phyloP scores from a whole-genome alignment of 2,888 invertebrate genomes.

The Cecidostiba fungosa region DNA sequence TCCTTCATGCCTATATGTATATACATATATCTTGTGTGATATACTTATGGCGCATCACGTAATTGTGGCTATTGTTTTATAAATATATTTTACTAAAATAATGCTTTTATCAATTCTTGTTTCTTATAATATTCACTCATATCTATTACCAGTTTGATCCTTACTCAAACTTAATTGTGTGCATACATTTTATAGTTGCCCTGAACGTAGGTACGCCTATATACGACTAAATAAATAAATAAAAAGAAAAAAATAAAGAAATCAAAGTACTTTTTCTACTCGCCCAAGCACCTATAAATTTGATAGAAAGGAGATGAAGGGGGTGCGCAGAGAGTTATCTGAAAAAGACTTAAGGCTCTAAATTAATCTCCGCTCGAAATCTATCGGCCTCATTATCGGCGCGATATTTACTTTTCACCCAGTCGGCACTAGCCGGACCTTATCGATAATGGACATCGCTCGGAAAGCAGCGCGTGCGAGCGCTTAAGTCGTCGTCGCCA shows the following conservation, averaged over 20 bases:
- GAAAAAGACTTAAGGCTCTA: conserved; percentile 27
- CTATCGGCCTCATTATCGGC: conserved; percentile 45
- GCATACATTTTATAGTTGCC: not conserved
- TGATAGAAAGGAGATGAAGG: not conserved
- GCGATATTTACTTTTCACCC: conserved; percentile 47
- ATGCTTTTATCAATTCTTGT: too few relatives aligned
- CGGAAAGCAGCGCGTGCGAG: conserved; percentile 43
- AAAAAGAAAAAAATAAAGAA: not conserved
- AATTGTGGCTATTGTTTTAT: not conserved
- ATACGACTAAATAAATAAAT: not conserved
- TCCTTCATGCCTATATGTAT: conserved; percentile 13
- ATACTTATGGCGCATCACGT: not conserved
- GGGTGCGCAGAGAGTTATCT: not conserved
- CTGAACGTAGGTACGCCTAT: too few relatives aligned
- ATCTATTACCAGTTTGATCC: too few relatives aligned
- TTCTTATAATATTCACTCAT: too few relatives aligned
- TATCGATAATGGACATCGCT: conserved; percentile 64
- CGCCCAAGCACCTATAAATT: not conserved
- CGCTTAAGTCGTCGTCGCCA: conserved; percentile 45
- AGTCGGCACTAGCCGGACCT: conserved; percentile 7
- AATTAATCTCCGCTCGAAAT: conserved; percentile 56
- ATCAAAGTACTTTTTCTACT: not conserved
- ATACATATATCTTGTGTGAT: too few relatives aligned
- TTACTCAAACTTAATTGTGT: not conserved
- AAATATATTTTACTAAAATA: too few relatives aligned